Conservation (phyloP, 2,113 vertebrate genomes). For the Pseudorectes ferrugineus region DNA sequence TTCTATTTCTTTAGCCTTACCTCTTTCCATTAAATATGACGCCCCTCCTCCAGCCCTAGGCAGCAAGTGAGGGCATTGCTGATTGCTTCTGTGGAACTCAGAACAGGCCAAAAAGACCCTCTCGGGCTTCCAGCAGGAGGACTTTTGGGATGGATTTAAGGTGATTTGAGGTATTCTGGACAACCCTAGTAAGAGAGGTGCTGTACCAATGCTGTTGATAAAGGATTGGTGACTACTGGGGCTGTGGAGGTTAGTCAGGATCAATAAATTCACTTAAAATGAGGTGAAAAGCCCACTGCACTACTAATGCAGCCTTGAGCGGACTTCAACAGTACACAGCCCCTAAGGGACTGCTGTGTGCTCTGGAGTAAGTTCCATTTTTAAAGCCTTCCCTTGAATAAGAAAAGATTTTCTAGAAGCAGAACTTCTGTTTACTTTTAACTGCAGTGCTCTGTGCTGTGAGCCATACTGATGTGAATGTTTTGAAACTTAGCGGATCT, state of each 20-base stretch:
- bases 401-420: background rate
- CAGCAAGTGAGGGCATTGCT: rapidly evolving
- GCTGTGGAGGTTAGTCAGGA: background rate
- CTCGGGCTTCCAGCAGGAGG: background rate
- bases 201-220: background rate
- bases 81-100: background rate
- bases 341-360: background rate
- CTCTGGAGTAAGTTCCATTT: background rate
- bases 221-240: background rate
- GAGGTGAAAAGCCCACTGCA: background rate
- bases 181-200: background rate
- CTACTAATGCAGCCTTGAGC: background rate
- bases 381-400: background rate
- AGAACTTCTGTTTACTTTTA: background rate
- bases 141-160: background rate
- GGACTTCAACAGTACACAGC: background rate
- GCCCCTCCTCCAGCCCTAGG: no score
- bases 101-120: background rate
- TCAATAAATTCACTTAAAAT: background rate
- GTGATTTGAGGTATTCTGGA: background rate
- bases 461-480: background rate
- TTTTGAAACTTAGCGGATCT: background rate
- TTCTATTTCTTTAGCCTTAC: background rate
- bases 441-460: background rate
- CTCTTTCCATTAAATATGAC: background rate